Conservation (phyloP, 2,797 vertebrate genomes). For the Sebastes iracundus region DNA sequence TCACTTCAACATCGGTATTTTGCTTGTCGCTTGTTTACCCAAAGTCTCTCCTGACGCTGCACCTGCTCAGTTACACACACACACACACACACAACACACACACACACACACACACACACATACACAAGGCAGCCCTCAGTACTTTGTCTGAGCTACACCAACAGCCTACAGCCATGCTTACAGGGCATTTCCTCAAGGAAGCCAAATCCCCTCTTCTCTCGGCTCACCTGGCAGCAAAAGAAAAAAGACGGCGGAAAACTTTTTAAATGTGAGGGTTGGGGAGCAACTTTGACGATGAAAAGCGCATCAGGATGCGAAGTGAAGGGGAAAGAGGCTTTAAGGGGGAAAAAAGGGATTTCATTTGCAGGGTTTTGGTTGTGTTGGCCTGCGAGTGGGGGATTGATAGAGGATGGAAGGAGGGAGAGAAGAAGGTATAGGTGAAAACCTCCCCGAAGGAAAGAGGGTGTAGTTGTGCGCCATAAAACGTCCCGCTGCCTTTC, state of each 20-base stretch:
- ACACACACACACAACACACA: neutral
- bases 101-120: constrained; percentile 10
- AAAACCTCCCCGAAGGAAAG: constrained; percentile 2
- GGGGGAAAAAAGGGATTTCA: constrained; percentile 48
- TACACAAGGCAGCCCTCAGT: constrained; percentile 33
- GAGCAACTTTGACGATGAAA: constrained; percentile 75
- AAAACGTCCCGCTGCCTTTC: constrained; percentile 68
- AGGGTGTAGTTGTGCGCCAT: constrained; percentile 39
- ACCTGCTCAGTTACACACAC: constrained; percentile 5
- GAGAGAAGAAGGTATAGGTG: constrained; percentile 19
- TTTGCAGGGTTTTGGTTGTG: constrained; percentile 62
- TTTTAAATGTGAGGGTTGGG: constrained; percentile 61
- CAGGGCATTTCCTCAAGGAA: constrained; percentile 73
- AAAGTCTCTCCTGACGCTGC: constrained; percentile 56
- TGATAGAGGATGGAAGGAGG: constrained; percentile 45
- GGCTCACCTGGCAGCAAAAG: constrained; percentile 64
- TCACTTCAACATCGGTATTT: constrained; percentile 63
- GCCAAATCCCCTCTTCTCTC: constrained; percentile 69
- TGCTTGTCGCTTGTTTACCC: constrained; percentile 65
- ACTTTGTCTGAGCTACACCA: constrained; percentile 67
- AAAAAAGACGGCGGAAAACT: constrained; percentile 60
- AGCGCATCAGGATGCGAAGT: constrained; percentile 70
- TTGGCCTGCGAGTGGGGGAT: constrained; percentile 51
- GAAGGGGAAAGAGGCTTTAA: constrained; percentile 71
- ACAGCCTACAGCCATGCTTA: constrained; percentile 74